Evolutionary conservation across 2,113 vertebrate species (phyloP), one percentile per base, ranked within the genome.

Genomic region (Sapajus apella): DNA sequence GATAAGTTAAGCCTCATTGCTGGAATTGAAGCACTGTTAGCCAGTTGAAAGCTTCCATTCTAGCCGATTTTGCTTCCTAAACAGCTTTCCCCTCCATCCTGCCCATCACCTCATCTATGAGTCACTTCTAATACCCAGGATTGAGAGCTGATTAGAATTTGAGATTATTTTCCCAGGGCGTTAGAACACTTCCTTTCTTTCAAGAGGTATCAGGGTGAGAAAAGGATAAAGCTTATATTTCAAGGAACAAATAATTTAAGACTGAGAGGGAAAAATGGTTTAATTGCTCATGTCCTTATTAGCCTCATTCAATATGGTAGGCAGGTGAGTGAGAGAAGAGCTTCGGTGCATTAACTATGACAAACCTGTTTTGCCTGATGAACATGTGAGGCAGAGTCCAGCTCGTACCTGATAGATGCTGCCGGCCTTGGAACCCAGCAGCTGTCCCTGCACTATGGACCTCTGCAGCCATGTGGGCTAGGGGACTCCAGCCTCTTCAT

Each of bases 201-300:
- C 90, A 88, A 85, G 84, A 77, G 35, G 58, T 64, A 25, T 50
- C 88, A 75, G 70, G 32, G 95, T 75, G 43, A 80, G 75, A 85
- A 92, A 37, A 17, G 92, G 96, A 98, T 98, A 95, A 97, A 97
- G 97, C 94, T 98, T 97, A 94, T 86, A 88, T 98, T 97, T 97
- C 95, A 86, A 76, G 94, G 56, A 90, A 97, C 32, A 95, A 96
- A 97, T 94, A 77, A 87, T 88, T 94, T 79, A 95, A 87, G 92
- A 87, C 58, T 58, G 55, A 95, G 87, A 96, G 37, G 92, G 61
- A 92, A 96, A 96, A 97, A 96, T 17, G 75, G 80, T 88, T 95
- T 97, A 90, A 97, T 87, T 96, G 85, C 87, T 92, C 91, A 96
- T 93, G 50, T 96, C 96, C 97, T 97, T 94, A 89, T 50, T 94